Percentiles rank a stretch among this genome's conserved stretches.
Conservation (phyloP, 2,797 vertebrate species). For the Pangasius macronema region DNA sequence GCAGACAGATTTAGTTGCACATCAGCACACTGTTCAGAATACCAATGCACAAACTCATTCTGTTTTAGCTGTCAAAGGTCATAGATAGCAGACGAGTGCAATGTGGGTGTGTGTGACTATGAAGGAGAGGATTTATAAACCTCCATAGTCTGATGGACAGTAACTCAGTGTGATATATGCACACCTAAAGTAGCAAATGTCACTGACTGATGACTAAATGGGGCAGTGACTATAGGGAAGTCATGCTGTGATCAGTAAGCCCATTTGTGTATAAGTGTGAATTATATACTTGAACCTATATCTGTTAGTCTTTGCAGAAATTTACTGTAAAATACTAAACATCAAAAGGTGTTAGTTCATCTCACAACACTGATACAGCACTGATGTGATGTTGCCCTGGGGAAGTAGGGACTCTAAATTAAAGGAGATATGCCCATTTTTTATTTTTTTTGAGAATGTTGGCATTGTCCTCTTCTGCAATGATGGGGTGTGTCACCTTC, state of each 20-base stretch:
- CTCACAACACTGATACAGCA: neutral
- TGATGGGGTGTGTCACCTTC: constrained; percentile 58
- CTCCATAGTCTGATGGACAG: constrained; percentile 32
- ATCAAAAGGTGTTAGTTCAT: neutral
- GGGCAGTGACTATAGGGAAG: neutral
- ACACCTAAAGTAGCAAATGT: neutral
- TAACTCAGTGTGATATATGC: neutral
- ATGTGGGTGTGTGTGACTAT: constrained; percentile 26
- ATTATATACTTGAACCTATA: neutral
- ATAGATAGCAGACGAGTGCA: constrained; percentile 46
- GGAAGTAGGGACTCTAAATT: neutral
- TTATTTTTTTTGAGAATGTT: constrained; percentile 3
- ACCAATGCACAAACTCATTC: constrained; percentile 63
- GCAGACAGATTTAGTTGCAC: constrained; percentile 54
- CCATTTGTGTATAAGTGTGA: neutral
- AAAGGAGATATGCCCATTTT: neutral
- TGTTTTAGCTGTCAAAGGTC: constrained; percentile 62
- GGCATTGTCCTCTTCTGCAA: constrained; percentile 59
- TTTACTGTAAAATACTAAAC: neutral
- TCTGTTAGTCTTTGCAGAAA: neutral
- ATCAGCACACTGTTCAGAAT: constrained; percentile 59
- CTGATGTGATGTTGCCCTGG: too few relatives aligned
- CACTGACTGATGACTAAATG: neutral
- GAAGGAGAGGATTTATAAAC: constrained; percentile 23
- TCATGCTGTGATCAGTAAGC: neutral